These are phyloP conservation scores for Sarotherodon lohbergeri DNA, from an alignment of 2,113 vertebrate species.

Conservation along the genomic window DNA sequence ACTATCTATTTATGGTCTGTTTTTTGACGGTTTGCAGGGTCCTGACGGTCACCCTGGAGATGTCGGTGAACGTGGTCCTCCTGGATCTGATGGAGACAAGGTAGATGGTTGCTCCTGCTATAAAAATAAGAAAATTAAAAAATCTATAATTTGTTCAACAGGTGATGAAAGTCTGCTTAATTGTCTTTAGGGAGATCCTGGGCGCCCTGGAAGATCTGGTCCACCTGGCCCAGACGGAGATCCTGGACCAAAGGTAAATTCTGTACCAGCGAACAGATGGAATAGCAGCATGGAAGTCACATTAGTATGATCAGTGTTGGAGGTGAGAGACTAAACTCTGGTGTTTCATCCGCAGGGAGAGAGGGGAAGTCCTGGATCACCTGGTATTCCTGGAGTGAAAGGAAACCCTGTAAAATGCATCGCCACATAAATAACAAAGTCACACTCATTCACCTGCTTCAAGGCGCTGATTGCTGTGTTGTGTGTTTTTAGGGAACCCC, in stretches of 20 bases:
- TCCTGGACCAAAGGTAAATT: slow-evolving; percentile 61
- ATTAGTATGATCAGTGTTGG: not conserved
- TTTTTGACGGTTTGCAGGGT: slow-evolving; percentile 71
- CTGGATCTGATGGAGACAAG: slow-evolving; percentile 73
- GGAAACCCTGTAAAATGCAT: slow-evolving; percentile 55
- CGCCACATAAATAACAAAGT: not conserved
- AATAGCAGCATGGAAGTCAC: not conserved
- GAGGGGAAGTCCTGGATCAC: slow-evolving; percentile 65
- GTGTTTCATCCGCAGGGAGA: slow-evolving; percentile 63
- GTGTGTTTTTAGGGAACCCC: slow-evolving; percentile 22
- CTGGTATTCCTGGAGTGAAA: slow-evolving; percentile 65
- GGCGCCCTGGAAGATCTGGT: slow-evolving; percentile 70
- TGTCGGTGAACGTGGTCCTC: slow-evolving; percentile 77
- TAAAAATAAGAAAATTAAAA: not conserved
- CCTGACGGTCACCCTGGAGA: slow-evolving; percentile 84
- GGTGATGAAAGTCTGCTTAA: not conserved
- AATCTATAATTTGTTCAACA: not conserved
- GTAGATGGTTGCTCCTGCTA: not conserved
- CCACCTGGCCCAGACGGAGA: slow-evolving; percentile 48
- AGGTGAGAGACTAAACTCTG: slow-evolving; percentile 4
- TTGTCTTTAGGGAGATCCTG: slow-evolving; percentile 69
- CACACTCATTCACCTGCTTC: not conserved
- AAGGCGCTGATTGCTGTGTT: not conserved
- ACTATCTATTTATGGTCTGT: not conserved
- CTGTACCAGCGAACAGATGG: not conserved